These are phyloP conservation scores for Cebus imitator DNA, from an alignment of 2,113 vertebrate genomes.

Conservation along the genomic window DNA sequence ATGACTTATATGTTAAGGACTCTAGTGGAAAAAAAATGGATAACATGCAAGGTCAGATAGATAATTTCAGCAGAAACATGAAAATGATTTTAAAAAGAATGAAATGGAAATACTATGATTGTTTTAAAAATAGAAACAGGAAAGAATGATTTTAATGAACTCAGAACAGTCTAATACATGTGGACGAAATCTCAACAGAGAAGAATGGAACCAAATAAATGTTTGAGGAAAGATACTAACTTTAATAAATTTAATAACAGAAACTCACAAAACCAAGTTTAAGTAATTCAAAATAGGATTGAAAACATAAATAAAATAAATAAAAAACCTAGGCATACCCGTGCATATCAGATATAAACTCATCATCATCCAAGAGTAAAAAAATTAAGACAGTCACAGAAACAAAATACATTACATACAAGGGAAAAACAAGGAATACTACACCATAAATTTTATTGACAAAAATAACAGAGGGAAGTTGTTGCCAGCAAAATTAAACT, in stretches of 20 bases:
- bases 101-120: not conserved
- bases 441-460: not conserved
- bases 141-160: not conserved
- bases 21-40: not conserved
- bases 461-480: not conserved
- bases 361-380: not conserved
- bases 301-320: not conserved
- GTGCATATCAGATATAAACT: not conserved
- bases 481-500: not conserved
- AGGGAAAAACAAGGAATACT: not conserved
- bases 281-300: not conserved
- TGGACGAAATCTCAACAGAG: not conserved
- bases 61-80: not conserved
- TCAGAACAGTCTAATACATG: not conserved
- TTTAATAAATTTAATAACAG: not conserved
- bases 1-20: too few relatives aligned
- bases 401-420: not conserved
- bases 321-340: not conserved
- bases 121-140: not conserved
- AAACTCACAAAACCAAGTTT: not conserved
- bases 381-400: not conserved
- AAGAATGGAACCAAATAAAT: not conserved
- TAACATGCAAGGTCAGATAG: not conserved
- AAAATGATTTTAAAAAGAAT: not conserved
- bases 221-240: not conserved